Evolutionary conservation across 2,888 invertebrate species (phyloP).

Genomic region (Heliconius ethilla): DNA sequence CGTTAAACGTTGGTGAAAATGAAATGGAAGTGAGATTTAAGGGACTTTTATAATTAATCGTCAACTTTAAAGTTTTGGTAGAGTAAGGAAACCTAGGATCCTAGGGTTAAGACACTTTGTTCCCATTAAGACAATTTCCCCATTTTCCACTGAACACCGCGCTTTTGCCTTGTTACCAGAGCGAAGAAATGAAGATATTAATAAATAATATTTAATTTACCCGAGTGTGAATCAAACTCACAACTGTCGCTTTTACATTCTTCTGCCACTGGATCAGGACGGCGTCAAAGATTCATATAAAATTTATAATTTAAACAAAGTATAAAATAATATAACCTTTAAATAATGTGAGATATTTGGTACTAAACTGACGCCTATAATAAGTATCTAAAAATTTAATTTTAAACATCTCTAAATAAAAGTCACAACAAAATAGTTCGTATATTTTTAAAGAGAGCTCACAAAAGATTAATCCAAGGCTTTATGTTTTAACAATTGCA

Average conservation of each 20-base stretch:
- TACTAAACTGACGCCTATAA: background rate
- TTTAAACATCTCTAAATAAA: background rate
- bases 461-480: background rate
- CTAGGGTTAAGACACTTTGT: background rate
- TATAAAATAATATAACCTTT: background rate
- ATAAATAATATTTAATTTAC: background rate
- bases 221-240: background rate
- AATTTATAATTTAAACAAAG: background rate
- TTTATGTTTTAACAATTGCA: slow-evolving; percentile 6
- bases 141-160: background rate
- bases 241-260: background rate
- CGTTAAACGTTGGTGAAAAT: slow-evolving; percentile 71
- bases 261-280: background rate
- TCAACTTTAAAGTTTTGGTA: background rate
- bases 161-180: background rate
- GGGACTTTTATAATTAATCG: slow-evolving; percentile 14
- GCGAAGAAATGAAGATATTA: background rate
- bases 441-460: background rate
- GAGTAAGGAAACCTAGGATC: background rate
- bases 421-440: background rate
- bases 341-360: too few relatives aligned
- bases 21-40: slow-evolving; percentile 49
- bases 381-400: background rate
- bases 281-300: background rate
- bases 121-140: background rate